These are phyloP conservation scores for Amitus sp. DNA, from an alignment of 2,888 invertebrate species.

Conservation along the genomic window DNA sequence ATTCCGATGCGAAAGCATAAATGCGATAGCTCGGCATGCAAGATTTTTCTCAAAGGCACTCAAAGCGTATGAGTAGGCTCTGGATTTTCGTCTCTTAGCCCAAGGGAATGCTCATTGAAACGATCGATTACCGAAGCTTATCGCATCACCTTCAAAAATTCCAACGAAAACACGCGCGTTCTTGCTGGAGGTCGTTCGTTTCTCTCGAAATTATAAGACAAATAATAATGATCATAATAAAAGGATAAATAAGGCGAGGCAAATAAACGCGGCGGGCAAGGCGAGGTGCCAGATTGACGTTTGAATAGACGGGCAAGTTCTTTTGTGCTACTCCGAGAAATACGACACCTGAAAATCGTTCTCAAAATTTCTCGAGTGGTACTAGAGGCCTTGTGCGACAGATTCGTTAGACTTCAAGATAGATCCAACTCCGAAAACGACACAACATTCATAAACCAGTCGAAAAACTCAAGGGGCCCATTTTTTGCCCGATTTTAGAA, in stretches of 20 bases:
- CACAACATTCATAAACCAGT: not conserved
- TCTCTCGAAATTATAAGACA: constrained; percentile 53
- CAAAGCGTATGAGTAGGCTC: too few relatives aligned
- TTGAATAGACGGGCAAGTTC: constrained; percentile 61
- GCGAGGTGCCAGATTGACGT: constrained; percentile 65
- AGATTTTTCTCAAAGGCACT: not conserved
- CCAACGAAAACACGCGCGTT: not conserved
- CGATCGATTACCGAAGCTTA: too few relatives aligned
- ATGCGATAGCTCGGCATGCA: not conserved
- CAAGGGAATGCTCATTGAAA: too few relatives aligned
- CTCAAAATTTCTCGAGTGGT: constrained; percentile 55
- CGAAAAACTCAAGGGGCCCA: not conserved
- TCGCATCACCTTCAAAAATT: not conserved
- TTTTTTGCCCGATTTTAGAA: not conserved
- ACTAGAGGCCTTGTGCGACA: constrained; percentile 21
- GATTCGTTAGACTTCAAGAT: constrained; percentile 19
- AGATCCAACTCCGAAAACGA: constrained; percentile 12
- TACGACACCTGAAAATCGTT: constrained; percentile 64
- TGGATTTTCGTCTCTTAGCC: too few relatives aligned
- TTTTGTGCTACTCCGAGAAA: constrained; percentile 56
- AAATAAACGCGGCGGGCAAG: constrained; percentile 44
- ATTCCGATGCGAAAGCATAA: too few relatives aligned
- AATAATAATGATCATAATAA: constrained; percentile 42
- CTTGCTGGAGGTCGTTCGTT: constrained; percentile 43
- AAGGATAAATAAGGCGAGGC: constrained; percentile 33